phyloP scores from a whole-genome alignment of 2,888 invertebrate genomes.

The Sympetrum striolatum region DNA sequence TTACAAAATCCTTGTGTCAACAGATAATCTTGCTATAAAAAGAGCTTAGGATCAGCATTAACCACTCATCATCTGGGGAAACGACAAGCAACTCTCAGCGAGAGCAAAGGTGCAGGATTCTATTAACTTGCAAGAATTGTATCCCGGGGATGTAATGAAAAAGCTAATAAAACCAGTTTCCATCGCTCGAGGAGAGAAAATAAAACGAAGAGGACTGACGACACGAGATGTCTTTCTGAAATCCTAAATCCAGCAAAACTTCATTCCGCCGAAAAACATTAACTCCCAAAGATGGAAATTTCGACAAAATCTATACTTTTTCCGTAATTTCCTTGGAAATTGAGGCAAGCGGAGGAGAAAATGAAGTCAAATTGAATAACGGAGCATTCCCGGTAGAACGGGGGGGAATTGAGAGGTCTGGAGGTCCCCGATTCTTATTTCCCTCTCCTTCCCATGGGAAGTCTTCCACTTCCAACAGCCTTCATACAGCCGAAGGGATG shows the following conservation, averaged over 20 bases:
- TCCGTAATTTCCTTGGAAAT: constrained; percentile 20
- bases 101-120: background rate
- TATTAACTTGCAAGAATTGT: background rate
- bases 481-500: background rate
- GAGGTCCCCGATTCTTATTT: background rate
- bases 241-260: constrained; percentile 1
- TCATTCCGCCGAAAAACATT: constrained; percentile 2
- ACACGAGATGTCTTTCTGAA: background rate
- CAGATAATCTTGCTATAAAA: no score
- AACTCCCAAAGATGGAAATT: constrained; percentile 25
- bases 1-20: no score
- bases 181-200: background rate
- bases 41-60: no score
- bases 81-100: background rate
- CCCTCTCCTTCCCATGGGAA: background rate
- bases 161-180: background rate
- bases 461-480: background rate
- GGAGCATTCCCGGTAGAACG: background rate
- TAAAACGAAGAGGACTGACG: background rate
- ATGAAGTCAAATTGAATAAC: constrained; percentile 34
- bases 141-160: background rate
- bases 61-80: no score
- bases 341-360: constrained; percentile 36
- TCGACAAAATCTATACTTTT: constrained; percentile 31
- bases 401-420: background rate